phyloP scores from a whole-genome alignment of 2,888 invertebrate species.

The Opisthograptis luteolata region DNA sequence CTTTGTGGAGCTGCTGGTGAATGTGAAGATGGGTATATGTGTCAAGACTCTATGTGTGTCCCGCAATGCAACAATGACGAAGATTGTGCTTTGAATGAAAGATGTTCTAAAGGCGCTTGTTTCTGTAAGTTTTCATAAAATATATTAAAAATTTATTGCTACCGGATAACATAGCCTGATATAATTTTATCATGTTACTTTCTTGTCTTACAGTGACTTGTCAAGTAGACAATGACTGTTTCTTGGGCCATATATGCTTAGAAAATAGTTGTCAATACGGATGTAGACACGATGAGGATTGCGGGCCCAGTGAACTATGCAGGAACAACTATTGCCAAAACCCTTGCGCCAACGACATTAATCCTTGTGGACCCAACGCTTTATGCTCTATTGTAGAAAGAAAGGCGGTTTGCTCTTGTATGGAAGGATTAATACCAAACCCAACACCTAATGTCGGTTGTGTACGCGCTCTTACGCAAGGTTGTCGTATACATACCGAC shows the following conservation, averaged over 20 bases:
- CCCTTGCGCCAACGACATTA: slow-evolving; percentile 87
- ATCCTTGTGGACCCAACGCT: slow-evolving; percentile 94
- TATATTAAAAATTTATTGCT: not conserved
- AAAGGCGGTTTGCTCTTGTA: slow-evolving; percentile 92
- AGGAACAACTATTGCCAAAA: slow-evolving; percentile 91
- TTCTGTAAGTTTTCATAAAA: slow-evolving; percentile 84
- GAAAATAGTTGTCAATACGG: slow-evolving; percentile 94
- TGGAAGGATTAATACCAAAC: slow-evolving; percentile 91
- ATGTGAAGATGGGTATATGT: slow-evolving; percentile 89
- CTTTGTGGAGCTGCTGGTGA: slow-evolving; percentile 89
- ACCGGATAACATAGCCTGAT: not conserved
- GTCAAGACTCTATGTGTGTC: slow-evolving; percentile 92
- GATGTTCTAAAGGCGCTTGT: slow-evolving; percentile 92
- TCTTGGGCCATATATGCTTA: slow-evolving; percentile 95
- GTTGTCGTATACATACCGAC: slow-evolving; percentile 91
- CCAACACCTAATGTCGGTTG: slow-evolving; percentile 95
- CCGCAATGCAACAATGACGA: slow-evolving; percentile 90
- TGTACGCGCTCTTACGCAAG: slow-evolving; percentile 89
- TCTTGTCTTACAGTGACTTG: slow-evolving; percentile 87
- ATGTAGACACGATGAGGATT: slow-evolving; percentile 94
- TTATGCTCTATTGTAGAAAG: slow-evolving; percentile 91
- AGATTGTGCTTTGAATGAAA: slow-evolving; percentile 95
- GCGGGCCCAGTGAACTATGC: slow-evolving; percentile 93
- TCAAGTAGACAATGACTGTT: slow-evolving; percentile 95
- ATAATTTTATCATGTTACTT: slow-evolving; percentile 3